A percentile compares a stretch with the other conserved stretches of the same genome.
These are phyloP conservation scores for Mamestra brassicae DNA, from an alignment of 2,888 invertebrate genomes.

Conservation along the genomic window DNA sequence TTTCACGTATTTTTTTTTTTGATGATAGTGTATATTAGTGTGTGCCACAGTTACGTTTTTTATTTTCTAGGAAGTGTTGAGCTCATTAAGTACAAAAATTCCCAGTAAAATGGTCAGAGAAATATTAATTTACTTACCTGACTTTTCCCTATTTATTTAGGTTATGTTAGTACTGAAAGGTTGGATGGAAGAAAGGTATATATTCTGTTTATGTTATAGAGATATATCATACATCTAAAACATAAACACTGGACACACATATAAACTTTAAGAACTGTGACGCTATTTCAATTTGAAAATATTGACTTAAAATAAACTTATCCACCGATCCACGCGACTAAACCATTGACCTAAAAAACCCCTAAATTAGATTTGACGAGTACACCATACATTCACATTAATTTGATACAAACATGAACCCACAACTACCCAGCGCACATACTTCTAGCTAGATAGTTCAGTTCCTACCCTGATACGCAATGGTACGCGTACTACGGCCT, in stretches of 20 bases:
- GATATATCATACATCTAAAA: not conserved
- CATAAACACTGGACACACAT: not conserved
- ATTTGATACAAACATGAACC: slow-evolving; percentile 33
- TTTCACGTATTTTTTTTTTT: not conserved
- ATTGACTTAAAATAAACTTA: not conserved
- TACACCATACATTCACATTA: not conserved
- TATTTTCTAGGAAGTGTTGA: not conserved
- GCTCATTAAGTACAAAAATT: not conserved
- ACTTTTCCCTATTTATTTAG: not conserved
- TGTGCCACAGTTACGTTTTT: not conserved
- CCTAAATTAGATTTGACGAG: not conserved
- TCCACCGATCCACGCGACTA: too few relatives aligned
- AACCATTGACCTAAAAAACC: not conserved
- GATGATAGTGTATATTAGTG: not conserved
- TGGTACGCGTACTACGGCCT: slow-evolving; percentile 76
- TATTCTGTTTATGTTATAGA: not conserved
- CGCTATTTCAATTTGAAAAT: not conserved
- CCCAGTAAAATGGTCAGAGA: too few relatives aligned
- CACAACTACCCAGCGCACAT: slow-evolving; percentile 19
- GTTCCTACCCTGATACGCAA: slow-evolving; percentile 67
- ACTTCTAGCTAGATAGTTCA: slow-evolving; percentile 17
- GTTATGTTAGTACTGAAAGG: not conserved
- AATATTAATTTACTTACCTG: not conserved
- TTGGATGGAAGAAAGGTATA: not conserved
- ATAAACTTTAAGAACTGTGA: not conserved